Evolutionary conservation across 2,797 vertebrate genomes (phyloP).

Genomic region (Mionectes olivaceus): DNA sequence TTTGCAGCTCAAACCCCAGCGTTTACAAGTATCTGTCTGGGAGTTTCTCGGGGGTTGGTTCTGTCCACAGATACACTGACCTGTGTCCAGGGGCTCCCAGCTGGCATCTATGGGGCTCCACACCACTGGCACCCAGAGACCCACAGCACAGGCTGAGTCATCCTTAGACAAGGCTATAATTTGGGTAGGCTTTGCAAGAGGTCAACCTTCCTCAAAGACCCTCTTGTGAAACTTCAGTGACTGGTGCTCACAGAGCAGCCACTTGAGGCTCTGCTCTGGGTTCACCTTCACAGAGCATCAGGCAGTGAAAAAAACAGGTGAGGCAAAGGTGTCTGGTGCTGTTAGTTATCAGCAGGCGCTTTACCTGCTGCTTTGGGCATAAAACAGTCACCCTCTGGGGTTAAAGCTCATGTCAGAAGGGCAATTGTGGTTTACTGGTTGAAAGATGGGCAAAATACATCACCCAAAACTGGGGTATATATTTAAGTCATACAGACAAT

Average conservation of each 20-base stretch:
- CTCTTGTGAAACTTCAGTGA: not conserved
- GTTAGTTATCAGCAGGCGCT: not conserved
- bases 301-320: not conserved
- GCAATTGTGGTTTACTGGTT: not conserved
- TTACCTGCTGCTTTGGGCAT: not conserved
- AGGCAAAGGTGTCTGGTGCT: not conserved
- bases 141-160: accelerated
- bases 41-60: not conserved
- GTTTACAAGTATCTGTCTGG: not conserved
- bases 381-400: not conserved
- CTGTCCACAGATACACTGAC: not conserved
- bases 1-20: not conserved
- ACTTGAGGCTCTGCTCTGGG: not conserved
- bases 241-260: not conserved
- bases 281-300: accelerated
- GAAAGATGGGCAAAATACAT: not conserved
- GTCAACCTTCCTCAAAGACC: not conserved
- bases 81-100: not conserved
- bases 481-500: not conserved
- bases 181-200: not conserved
- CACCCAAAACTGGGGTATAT: not conserved
- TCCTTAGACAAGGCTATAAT: not conserved
- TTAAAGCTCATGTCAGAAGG: not conserved
- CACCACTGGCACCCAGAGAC: accelerated
- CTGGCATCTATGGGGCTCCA: not conserved